Conservation (phyloP, 2,113 vertebrate species). For the Leucoraja erinaceus region DNA sequence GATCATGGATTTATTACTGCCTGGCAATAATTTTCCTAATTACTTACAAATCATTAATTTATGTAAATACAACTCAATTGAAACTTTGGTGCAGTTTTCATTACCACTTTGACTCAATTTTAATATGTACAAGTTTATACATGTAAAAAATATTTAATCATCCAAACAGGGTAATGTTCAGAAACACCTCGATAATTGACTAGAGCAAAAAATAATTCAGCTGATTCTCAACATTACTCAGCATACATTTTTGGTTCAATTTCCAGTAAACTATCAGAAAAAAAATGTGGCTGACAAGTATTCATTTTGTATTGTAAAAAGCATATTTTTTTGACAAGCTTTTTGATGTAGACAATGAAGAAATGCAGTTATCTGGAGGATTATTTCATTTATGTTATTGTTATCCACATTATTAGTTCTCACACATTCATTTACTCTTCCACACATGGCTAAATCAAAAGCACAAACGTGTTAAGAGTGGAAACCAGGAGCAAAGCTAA, state of each 20-base stretch:
- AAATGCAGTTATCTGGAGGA: background rate
- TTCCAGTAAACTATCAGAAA: background rate
- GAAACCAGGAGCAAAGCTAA: background rate
- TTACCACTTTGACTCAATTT: background rate
- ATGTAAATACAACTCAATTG: background rate
- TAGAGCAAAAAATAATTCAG: background rate
- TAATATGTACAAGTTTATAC: background rate
- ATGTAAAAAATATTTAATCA: background rate
- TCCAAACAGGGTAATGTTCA: background rate
- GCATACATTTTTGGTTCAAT: background rate
- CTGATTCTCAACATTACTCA: background rate
- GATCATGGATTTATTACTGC: too few relatives aligned
- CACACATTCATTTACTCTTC: background rate
- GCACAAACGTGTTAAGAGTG: background rate
- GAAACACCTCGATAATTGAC: background rate
- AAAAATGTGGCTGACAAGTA: background rate
- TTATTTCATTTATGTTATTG: background rate
- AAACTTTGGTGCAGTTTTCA: background rate
- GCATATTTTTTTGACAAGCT: too few relatives aligned
- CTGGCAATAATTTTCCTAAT: background rate
- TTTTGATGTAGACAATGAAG: background rate
- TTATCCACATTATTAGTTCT: background rate
- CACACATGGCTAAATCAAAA: background rate
- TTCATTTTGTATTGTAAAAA: background rate
- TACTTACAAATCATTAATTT: background rate